Conservation (phyloP, 2,113 vertebrate genomes). For the Pitta sordida region DNA sequence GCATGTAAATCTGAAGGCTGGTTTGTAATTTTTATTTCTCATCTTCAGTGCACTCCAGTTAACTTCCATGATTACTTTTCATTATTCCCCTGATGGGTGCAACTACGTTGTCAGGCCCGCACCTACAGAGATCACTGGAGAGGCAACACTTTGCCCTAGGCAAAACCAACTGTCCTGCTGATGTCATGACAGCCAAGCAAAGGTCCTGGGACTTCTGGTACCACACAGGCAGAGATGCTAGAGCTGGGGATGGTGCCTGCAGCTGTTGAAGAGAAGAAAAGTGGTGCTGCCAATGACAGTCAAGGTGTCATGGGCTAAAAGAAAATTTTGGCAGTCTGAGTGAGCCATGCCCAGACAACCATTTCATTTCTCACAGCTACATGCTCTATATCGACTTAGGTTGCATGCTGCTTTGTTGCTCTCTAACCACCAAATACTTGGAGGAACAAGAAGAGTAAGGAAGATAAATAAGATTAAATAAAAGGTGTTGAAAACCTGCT, state of each 20-base stretch:
- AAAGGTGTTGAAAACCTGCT: neutral
- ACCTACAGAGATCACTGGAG: fast-evolving
- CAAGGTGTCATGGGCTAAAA: fast-evolving
- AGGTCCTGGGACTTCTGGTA: fast-evolving
- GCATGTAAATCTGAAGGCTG: neutral
- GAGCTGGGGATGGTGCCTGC: fast-evolving
- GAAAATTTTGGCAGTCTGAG: neutral
- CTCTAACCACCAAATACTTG: neutral
- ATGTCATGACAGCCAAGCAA: fast-evolving
- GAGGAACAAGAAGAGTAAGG: neutral
- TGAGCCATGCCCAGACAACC: neutral
- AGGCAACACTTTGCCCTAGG: neutral
- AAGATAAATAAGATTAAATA: neutral
- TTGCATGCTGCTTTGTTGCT: neutral
- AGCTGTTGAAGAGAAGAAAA: neutral
- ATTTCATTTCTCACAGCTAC: fast-evolving
- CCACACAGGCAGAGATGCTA: fast-evolving
- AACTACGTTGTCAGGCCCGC: neutral
- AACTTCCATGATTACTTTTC: neutral
- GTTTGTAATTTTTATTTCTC: neutral
- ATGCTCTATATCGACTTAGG: fast-evolving
- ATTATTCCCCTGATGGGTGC: neutral
- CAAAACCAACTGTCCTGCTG: neutral
- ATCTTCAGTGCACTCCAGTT: neutral
- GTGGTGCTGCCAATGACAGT: neutral